Conservation (phyloP, 2,113 vertebrate genomes). For the Platycercus adscitus region DNA sequence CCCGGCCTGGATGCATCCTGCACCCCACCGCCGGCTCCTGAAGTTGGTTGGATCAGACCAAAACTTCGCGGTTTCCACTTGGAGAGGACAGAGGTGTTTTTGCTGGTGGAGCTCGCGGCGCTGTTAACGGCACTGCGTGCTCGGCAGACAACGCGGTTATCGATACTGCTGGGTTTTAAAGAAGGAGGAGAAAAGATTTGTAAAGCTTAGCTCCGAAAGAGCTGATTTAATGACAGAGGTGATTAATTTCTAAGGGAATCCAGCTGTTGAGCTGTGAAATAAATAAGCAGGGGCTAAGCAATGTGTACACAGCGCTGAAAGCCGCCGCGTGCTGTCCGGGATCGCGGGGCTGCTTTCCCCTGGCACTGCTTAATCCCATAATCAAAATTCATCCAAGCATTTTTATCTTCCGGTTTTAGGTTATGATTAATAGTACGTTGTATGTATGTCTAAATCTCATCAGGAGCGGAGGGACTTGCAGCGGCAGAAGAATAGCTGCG, state of each 20-base stretch:
- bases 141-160: slow-evolving; percentile 62
- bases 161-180: slow-evolving; percentile 26
- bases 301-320: background rate
- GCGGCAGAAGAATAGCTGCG: background rate
- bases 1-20: background rate
- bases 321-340: background rate
- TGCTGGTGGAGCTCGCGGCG: background rate
- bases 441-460: background rate
- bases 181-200: background rate
- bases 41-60: background rate
- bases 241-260: slow-evolving; percentile 68
- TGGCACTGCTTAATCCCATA: background rate
- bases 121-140: background rate
- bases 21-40: background rate
- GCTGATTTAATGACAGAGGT: slow-evolving; percentile 64
- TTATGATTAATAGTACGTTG: slow-evolving; percentile 6
- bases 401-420: slow-evolving; percentile 24
- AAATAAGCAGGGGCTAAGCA: background rate
- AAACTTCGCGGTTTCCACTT: background rate
- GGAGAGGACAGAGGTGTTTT: background rate
- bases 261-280: slow-evolving; percentile 49
- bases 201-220: slow-evolving; percentile 58
- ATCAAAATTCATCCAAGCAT: slow-evolving; percentile 43
- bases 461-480: background rate
- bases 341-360: background rate